These are phyloP conservation scores for Agelastica alni DNA, from an alignment of 2,888 invertebrate species.

Conservation along the genomic window DNA sequence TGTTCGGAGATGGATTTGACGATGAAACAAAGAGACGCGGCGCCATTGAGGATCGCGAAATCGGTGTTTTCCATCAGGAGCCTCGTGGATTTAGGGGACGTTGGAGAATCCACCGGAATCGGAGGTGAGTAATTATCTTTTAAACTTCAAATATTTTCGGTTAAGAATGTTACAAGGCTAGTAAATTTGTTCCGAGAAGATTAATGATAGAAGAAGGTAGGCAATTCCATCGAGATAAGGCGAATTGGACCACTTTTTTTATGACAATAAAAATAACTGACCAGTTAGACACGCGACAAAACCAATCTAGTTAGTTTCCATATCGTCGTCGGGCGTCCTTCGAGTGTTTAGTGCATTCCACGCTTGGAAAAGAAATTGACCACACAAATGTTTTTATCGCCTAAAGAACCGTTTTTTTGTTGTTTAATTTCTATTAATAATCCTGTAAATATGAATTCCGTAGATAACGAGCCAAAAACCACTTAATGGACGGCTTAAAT, in stretches of 20 bases:
- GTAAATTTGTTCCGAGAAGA: no score
- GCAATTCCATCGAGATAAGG: no score
- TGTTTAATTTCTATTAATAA: constrained; percentile 30
- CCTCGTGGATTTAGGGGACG: constrained; percentile 61
- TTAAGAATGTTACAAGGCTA: no score
- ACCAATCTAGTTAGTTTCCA: constrained; percentile 12
- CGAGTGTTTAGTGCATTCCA: background rate
- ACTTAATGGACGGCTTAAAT: constrained; percentile 26
- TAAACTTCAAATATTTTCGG: no score
- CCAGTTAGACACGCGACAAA: constrained; percentile 17
- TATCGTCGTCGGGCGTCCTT: background rate
- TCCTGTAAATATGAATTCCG: constrained; percentile 30
- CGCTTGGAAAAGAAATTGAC: constrained; percentile 19
- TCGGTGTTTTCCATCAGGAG: constrained; percentile 65
- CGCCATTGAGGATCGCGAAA: constrained; percentile 62
- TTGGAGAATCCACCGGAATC: constrained; percentile 38
- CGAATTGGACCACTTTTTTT: background rate
- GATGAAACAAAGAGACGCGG: constrained; percentile 56
- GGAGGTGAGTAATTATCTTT: constrained; percentile 35
- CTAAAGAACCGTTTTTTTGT: constrained; percentile 20
- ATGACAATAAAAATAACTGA: constrained; percentile 19
- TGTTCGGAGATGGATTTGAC: constrained; percentile 59
- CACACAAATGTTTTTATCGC: constrained; percentile 29
- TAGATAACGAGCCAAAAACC: constrained; percentile 21
- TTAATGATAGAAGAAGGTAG: no score